phyloP scores from a whole-genome alignment of 2,113 vertebrate genomes.

The Gopherus evgoodei region DNA sequence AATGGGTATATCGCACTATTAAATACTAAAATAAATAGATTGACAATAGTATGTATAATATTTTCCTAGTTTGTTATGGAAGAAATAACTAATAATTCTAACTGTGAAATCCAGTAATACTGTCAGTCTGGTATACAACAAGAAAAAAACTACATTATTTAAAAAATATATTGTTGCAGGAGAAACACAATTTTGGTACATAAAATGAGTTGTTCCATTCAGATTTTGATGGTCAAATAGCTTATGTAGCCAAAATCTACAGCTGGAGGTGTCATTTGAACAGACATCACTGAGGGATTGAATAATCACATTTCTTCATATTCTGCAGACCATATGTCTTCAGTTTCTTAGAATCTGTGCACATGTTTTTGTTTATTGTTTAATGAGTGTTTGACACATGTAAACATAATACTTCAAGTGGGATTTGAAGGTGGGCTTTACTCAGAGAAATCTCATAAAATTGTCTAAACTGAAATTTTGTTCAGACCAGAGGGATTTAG shows the following conservation, averaged over 20 bases:
- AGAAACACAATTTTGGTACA: constrained; percentile 31
- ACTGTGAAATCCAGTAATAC: background rate
- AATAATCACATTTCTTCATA: constrained; percentile 41
- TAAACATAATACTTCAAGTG: constrained; percentile 49
- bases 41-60: background rate
- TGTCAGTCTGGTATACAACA: rapidly evolving
- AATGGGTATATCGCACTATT: background rate
- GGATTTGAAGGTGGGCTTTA: constrained; percentile 48
- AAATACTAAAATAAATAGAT: background rate
- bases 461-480: constrained; percentile 45
- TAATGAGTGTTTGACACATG: constrained; percentile 56
- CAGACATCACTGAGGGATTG: constrained; percentile 40
- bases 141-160: background rate
- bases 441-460: constrained; percentile 58
- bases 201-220: background rate
- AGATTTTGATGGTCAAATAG: constrained; percentile 22
- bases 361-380: constrained; percentile 66
- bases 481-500: constrained; percentile 51
- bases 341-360: constrained; percentile 50
- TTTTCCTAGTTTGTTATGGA: background rate
- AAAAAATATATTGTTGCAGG: background rate
- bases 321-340: constrained; percentile 42
- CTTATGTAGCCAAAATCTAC: constrained; percentile 46
- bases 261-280: constrained; percentile 54
- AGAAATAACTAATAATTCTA: background rate